A percentile compares a stretch with the other conserved stretches of the same genome.
phyloP scores from a whole-genome alignment of 1,140 invertebrate species.

The Pomacea maculata region DNA sequence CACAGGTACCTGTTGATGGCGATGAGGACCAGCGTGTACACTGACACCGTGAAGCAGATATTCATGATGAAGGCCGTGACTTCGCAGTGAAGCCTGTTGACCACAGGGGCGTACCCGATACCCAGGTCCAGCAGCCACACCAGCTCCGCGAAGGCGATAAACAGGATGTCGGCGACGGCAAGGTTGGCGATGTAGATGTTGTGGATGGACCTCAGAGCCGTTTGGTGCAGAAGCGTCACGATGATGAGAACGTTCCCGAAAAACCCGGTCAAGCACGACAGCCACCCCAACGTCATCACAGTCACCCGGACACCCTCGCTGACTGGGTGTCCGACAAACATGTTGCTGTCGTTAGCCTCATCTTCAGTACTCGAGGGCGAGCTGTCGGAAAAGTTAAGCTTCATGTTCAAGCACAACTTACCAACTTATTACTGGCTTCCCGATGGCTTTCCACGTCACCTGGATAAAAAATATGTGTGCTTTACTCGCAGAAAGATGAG shows the following conservation, averaged over 20 bases:
- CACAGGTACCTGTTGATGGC: background rate
- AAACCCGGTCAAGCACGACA: conserved; percentile 10
- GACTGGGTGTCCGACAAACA: background rate
- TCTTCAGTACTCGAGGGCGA: too few relatives aligned
- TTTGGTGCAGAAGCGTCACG: conserved; percentile 56
- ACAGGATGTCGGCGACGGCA: conserved; percentile 62
- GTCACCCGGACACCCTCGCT: background rate
- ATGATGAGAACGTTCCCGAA: conserved; percentile 60
- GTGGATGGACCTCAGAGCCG: conserved; percentile 57
- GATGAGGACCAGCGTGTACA: background rate
- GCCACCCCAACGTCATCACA: conserved; percentile 8
- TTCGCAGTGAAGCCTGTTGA: background rate
- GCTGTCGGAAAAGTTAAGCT: too few relatives aligned
- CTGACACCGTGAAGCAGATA: background rate
- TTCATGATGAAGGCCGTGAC: background rate
- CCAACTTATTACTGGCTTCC: too few relatives aligned
- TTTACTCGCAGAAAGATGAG: too few relatives aligned
- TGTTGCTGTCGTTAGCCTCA: background rate
- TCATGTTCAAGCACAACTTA: too few relatives aligned
- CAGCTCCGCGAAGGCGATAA: conserved; percentile 87
- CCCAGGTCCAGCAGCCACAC: conserved; percentile 17
- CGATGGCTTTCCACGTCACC: too few relatives aligned
- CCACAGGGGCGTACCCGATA: background rate
- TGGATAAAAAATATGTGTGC: too few relatives aligned
- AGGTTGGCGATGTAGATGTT: conserved; percentile 64